Evolutionary conservation across 1,140 invertebrate species (phyloP).

Genomic region (Tetragonula clypearis): DNA sequence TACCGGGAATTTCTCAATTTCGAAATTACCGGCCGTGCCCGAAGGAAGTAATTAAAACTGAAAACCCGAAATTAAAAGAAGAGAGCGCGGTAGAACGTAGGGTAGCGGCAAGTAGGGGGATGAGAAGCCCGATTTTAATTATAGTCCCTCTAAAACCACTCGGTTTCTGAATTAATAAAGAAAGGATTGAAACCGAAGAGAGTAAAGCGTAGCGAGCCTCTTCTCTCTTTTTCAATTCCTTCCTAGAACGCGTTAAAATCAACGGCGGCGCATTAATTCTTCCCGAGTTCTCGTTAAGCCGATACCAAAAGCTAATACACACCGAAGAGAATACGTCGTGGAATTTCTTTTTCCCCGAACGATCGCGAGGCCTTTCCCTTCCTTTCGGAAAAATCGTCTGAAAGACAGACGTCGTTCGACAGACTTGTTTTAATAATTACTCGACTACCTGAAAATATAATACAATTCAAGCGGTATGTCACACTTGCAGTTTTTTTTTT

Average conservation of each 20-base stretch:
- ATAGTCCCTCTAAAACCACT: constrained; percentile 31
- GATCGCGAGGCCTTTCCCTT: not conserved
- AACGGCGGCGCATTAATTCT: constrained; percentile 42
- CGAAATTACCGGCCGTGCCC: not conserved
- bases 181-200: constrained; percentile 30
- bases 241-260: constrained; percentile 31
- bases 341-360: not conserved
- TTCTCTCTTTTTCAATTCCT: constrained; percentile 31
- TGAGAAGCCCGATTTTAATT: constrained; percentile 47
- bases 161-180: constrained; percentile 41
- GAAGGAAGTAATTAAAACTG: constrained; percentile 26
- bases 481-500: too few species aligned
- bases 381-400: not conserved
- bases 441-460: too few species aligned
- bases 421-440: too few species aligned
- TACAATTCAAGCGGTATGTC: too few species aligned
- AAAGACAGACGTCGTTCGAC: too few species aligned
- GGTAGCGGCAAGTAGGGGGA: not conserved
- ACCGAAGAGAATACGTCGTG: not conserved
- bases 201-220: constrained; percentile 1
- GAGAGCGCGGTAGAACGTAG: not conserved
- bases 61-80: constrained; percentile 38
- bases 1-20: constrained; percentile 1
- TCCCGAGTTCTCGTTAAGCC: constrained; percentile 6
- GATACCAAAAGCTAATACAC: constrained; percentile 34